These are phyloP conservation scores for Glossophaga mutica DNA, from an alignment of 2,797 vertebrate species.

Conservation along the genomic window DNA sequence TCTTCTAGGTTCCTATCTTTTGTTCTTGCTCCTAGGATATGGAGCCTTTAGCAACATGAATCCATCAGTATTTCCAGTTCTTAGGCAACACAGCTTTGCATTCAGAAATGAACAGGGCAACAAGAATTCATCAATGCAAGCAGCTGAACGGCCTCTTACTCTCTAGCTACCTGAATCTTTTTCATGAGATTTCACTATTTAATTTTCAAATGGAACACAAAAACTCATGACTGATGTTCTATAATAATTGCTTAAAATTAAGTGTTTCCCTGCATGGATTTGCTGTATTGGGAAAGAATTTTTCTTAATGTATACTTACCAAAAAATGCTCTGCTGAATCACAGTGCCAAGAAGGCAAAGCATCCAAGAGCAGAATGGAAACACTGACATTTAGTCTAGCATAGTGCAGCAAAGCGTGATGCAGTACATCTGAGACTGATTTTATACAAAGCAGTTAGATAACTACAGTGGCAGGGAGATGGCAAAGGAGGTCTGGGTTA, in stretches of 20 bases:
- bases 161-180: constrained; percentile 2
- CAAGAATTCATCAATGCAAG: background rate
- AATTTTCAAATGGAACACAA: background rate
- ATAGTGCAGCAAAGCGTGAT: background rate
- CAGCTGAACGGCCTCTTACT: background rate
- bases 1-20: background rate
- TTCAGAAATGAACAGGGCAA: constrained; percentile 21
- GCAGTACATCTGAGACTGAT: background rate
- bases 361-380: background rate
- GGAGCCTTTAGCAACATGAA: background rate
- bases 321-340: constrained; percentile 27
- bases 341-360: background rate
- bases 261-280: constrained; percentile 17
- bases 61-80: background rate
- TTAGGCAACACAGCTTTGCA: background rate
- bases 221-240: constrained; percentile 46
- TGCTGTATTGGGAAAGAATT: constrained; percentile 55
- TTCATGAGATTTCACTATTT: constrained; percentile 22
- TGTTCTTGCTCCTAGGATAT: background rate
- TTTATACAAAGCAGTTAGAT: background rate
- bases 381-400: constrained; percentile 36
- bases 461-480: background rate
- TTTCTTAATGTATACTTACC: background rate
- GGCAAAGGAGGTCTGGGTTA: background rate
- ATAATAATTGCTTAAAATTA: constrained; percentile 52